Conservation (phyloP, 2,888 invertebrate genomes). For the Empis stercorea region DNA sequence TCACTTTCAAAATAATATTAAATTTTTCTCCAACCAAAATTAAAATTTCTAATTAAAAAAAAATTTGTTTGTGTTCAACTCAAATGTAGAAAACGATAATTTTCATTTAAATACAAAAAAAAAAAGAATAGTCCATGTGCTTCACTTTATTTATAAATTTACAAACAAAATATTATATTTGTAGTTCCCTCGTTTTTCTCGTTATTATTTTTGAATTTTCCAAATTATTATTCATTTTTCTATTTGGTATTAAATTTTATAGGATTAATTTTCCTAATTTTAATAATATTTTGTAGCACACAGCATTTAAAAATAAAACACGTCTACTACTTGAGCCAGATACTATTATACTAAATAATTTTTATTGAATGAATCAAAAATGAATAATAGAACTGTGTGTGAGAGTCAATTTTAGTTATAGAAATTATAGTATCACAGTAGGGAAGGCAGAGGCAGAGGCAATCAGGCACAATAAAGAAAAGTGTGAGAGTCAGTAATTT, state of each 20-base stretch:
- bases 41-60: not conserved
- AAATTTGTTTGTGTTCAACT: not conserved
- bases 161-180: not conserved
- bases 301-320: conserved; percentile 10
- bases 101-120: not conserved
- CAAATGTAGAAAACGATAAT: not conserved
- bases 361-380: too few species aligned
- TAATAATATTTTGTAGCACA: conserved; percentile 7
- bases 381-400: not conserved
- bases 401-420: too few species aligned
- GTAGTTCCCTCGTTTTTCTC: not conserved
- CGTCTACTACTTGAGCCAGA: conserved; percentile 30
- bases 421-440: too few species aligned
- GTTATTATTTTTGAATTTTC: not conserved
- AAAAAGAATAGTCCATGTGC: too few species aligned
- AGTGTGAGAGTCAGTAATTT: too few species aligned
- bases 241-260: too few species aligned
- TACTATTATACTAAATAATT: conserved; percentile 29
- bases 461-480: too few species aligned
- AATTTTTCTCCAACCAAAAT: not conserved
- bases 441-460: too few species aligned
- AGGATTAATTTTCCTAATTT: too few species aligned
- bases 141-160: too few species aligned
- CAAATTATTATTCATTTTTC: too few species aligned
- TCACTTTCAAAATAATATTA: too few species aligned